phyloP scores from a whole-genome alignment of 2,888 invertebrate genomes.

The Andrena flavipes region DNA sequence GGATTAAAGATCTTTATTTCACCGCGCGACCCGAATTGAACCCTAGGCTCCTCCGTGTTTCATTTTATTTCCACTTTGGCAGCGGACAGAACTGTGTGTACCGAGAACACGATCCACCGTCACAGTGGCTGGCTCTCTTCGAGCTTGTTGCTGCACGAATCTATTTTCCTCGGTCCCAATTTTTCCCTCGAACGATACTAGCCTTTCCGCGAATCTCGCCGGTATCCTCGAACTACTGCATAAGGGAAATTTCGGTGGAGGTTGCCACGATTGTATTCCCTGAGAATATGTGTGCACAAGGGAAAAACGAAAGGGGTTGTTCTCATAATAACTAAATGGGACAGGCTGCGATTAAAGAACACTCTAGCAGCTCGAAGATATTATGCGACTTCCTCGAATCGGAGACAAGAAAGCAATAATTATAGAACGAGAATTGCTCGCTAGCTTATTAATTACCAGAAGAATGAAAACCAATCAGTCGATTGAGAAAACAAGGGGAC shows the following conservation, averaged over 20 bases:
- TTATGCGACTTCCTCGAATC: neutral
- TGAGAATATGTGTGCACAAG: neutral
- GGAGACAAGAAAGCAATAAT: neutral
- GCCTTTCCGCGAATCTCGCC: neutral
- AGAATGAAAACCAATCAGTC: neutral
- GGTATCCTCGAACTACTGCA: neutral
- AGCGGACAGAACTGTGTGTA: conserved; percentile 17
- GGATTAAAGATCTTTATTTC: conserved; percentile 65
- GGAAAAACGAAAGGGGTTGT: neutral
- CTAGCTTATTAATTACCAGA: neutral
- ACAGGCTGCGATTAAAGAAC: no score
- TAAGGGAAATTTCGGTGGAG: conserved; percentile 2
- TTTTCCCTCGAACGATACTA: neutral
- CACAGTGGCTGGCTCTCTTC: conserved; percentile 16
- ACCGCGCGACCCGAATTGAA: conserved; percentile 68
- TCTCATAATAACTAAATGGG: neutral
- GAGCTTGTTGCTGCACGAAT: conserved; percentile 50
- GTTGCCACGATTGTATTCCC: conserved; percentile 12
- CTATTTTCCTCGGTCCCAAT: conserved; percentile 15
- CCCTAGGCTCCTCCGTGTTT: conserved; percentile 49
- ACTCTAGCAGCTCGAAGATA: neutral
- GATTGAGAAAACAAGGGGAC: neutral
- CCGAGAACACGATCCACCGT: conserved; percentile 35
- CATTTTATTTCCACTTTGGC: conserved; percentile 61
- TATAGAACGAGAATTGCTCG: neutral